Conservation (phyloP, 2,888 invertebrate genomes). For the Nymphalis c-album region DNA sequence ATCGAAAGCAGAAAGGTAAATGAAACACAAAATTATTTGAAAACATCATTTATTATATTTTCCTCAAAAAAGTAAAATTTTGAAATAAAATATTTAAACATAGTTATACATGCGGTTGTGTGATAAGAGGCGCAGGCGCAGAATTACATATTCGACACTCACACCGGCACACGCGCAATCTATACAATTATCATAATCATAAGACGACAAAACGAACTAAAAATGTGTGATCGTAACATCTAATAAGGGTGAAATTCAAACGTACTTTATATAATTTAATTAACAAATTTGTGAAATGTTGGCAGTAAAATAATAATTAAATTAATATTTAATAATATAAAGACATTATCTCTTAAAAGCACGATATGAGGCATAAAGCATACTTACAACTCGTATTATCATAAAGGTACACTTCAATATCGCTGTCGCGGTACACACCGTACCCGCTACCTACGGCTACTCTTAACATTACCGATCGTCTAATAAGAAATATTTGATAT, state of each 20-base stretch:
- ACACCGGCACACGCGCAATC: conserved; percentile 51
- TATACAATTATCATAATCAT: conserved; percentile 57
- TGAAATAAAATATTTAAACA: conserved; percentile 79
- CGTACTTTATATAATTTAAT: conserved; percentile 54
- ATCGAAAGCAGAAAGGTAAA: no score
- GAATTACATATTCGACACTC: conserved; percentile 27
- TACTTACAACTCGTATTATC: conserved; percentile 65
- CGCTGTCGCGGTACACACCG: conserved; percentile 44
- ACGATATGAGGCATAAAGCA: conserved; percentile 75
- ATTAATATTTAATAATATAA: conserved; percentile 53
- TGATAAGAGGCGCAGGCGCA: conserved; percentile 47
- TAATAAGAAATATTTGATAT: conserved; percentile 63
- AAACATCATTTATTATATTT: conserved; percentile 80
- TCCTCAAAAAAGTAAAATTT: conserved; percentile 81
- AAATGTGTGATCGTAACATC: conserved; percentile 71
- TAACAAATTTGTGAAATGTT: conserved; percentile 73
- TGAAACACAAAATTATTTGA: conserved; percentile 61
- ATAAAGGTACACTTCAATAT: conserved; percentile 46
- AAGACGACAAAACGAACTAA: conserved; percentile 66
- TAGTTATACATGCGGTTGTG: conserved; percentile 73
- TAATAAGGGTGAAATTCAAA: conserved; percentile 60
- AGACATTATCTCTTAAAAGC: conserved; percentile 72
- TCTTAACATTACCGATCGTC: conserved; percentile 54
- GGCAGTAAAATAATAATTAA: conserved; percentile 73
- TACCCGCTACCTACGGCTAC: conserved; percentile 44